Evolutionary conservation across 2,113 vertebrate species (phyloP).

Genomic region (Podilymbus podiceps): DNA sequence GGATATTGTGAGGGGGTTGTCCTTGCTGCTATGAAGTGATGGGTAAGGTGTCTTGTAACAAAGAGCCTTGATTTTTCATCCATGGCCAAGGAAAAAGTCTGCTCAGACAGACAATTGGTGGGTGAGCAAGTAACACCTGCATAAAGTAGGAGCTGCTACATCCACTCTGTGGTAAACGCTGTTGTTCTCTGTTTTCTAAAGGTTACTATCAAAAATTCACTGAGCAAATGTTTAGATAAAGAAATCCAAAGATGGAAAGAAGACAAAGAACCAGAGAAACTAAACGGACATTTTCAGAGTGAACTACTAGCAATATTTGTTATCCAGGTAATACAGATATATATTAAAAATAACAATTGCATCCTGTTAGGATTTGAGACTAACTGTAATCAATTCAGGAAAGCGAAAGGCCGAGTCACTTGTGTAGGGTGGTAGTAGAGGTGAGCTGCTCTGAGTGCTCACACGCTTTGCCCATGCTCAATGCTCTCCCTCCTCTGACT

Average conservation of each 20-base stretch:
- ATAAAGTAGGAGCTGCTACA: background rate
- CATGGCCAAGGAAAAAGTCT: background rate
- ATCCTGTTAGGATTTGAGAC: background rate
- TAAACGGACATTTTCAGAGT: constrained; percentile 78
- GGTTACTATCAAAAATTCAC: constrained; percentile 66
- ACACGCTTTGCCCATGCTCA: background rate
- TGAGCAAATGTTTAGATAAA: constrained; percentile 73
- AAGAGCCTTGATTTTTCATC: background rate
- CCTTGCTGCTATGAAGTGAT: background rate
- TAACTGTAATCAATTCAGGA: background rate
- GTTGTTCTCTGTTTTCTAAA: constrained; percentile 26
- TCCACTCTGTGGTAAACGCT: background rate
- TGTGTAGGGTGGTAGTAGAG: background rate
- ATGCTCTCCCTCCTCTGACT: background rate
- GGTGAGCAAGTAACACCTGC: background rate
- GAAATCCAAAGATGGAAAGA: constrained; percentile 80
- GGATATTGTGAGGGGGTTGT: background rate
- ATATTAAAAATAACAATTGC: background rate
- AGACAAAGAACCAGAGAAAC: constrained; percentile 70
- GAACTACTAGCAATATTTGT: constrained; percentile 84
- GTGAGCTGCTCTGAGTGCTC: background rate
- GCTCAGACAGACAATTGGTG: background rate
- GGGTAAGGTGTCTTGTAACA: background rate
- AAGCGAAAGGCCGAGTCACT: background rate
- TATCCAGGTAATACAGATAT: constrained; percentile 79